These are phyloP conservation scores for Drymodes brunneopygia DNA, from an alignment of 2,113 vertebrate species.

Conservation along the genomic window DNA sequence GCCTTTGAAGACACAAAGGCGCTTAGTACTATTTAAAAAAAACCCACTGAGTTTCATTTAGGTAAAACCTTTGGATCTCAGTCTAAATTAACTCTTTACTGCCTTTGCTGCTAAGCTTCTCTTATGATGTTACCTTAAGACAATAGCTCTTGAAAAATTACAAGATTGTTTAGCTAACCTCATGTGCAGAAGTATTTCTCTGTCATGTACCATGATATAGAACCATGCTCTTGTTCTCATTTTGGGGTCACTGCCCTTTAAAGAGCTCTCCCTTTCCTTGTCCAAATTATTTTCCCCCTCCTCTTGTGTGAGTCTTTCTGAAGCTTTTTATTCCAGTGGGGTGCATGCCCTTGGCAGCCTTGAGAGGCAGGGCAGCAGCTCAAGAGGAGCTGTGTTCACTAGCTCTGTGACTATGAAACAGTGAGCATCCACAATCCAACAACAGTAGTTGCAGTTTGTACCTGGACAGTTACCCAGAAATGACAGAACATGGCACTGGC, in stretches of 20 bases:
- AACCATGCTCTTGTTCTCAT: neutral
- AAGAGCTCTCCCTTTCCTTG: neutral
- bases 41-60: neutral
- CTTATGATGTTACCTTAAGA: neutral
- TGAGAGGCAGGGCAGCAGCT: neutral
- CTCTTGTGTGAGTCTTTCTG: neutral
- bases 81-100: neutral
- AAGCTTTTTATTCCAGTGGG: neutral
- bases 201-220: neutral
- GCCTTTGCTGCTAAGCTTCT: neutral
- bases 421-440: neutral
- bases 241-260: neutral
- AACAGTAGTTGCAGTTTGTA: neutral
- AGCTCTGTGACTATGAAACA: neutral
- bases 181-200: neutral
- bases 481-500: neutral
- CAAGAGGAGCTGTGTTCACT: neutral
- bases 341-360: neutral
- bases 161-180: neutral
- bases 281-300: neutral
- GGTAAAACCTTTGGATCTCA: neutral
- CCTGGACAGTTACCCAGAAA: neutral
- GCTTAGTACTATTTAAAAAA: neutral
- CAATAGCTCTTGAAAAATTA: neutral
- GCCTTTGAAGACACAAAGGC: too few relatives aligned